A percentile compares a stretch with the other conserved stretches of the same genome.
Evolutionary conservation across 2,113 vertebrate species (phyloP).

Genomic region (Lagenorhynchus albirostris): DNA sequence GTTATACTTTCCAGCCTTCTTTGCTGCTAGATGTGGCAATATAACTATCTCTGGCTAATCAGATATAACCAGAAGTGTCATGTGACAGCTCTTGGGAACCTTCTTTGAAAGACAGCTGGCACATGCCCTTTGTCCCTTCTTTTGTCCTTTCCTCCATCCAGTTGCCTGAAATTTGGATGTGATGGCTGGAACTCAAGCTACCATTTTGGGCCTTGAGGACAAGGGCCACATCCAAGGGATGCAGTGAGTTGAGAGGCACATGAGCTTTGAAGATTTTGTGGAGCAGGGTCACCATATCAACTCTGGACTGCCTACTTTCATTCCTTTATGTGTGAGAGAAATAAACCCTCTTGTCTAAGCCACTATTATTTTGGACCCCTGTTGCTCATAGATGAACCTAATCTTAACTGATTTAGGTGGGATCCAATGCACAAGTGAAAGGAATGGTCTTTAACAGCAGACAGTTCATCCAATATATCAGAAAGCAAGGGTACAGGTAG

Average conservation of each 20-base stretch:
- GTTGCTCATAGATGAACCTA: neutral
- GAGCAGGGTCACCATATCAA: neutral
- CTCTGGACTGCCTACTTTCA: neutral
- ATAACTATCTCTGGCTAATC: neutral
- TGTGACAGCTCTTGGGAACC: neutral
- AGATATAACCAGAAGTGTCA: neutral
- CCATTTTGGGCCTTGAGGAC: neutral
- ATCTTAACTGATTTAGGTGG: neutral
- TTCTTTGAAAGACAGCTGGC: constrained; percentile 13
- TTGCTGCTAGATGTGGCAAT: neutral
- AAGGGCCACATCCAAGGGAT: neutral
- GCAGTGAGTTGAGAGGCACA: neutral
- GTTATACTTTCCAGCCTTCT: neutral
- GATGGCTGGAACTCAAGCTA: neutral
- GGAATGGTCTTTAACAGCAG: neutral
- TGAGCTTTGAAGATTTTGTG: constrained; percentile 20
- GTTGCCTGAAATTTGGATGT: neutral
- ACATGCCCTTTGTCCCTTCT: neutral
- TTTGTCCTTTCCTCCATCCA: neutral
- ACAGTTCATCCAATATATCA: neutral
- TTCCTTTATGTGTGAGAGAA: neutral
- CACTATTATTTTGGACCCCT: neutral
- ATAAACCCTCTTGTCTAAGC: neutral
- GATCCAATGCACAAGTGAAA: neutral
- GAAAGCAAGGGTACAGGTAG: neutral